Percentiles rank a stretch among this genome's conserved stretches.
Evolutionary conservation across 2,113 vertebrate genomes (phyloP).

Genomic region (Chlamydotis undulata): DNA sequence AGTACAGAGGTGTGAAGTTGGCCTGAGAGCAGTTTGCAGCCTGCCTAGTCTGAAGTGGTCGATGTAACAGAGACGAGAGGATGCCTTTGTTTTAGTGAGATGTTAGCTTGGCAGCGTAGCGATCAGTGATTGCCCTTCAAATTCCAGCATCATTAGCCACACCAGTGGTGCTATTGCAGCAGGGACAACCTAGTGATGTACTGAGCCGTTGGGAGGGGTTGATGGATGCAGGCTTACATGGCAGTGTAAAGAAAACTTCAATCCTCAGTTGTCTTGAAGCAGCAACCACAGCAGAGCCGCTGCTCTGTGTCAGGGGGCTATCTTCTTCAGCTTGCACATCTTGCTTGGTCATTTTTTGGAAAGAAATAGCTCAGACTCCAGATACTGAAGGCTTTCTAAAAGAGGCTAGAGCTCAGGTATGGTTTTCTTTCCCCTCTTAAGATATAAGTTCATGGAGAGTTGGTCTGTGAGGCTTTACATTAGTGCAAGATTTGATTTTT

Average conservation of each 20-base stretch:
- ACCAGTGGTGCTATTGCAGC: background rate
- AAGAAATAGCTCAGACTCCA: background rate
- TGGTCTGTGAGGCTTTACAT: background rate
- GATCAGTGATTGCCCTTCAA: background rate
- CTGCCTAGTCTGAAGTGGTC: fast-evolving
- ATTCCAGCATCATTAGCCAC: background rate
- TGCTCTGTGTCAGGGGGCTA: background rate
- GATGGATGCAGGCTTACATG: background rate
- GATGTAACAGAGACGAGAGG: no score
- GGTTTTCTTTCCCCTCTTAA: background rate
- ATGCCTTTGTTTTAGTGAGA: background rate
- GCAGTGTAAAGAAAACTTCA: background rate
- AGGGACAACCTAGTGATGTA: background rate
- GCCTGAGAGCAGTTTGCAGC: background rate
- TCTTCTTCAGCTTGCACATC: background rate
- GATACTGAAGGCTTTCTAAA: background rate
- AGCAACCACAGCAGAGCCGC: background rate
- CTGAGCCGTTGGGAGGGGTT: background rate
- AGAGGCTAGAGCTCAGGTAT: background rate
- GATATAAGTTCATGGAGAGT: background rate
- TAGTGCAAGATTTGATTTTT: background rate
- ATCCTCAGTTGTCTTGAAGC: background rate
- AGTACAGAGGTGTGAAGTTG: background rate
- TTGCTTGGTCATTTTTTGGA: background rate
- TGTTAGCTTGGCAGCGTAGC: background rate